Evolutionary conservation across 2,797 vertebrate species (phyloP).

Genomic region (Antennarius maculatus): DNA sequence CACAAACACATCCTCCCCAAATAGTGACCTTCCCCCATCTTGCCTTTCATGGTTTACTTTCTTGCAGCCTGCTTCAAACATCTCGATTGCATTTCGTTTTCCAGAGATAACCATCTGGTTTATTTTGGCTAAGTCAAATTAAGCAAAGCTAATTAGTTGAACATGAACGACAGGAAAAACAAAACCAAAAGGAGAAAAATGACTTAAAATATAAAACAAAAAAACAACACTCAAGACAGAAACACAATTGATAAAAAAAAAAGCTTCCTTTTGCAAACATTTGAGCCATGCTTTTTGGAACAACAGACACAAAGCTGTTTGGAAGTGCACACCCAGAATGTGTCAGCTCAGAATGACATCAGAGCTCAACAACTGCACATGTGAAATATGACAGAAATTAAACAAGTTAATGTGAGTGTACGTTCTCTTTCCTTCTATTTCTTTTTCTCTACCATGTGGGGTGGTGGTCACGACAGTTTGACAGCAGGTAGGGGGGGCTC

Average conservation of each 20-base stretch:
- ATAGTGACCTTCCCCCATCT: slow-evolving; percentile 59
- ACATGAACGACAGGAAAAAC: slow-evolving; percentile 56
- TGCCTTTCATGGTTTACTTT: slow-evolving; percentile 40
- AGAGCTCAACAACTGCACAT: slow-evolving; percentile 74
- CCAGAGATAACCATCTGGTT: slow-evolving; percentile 54
- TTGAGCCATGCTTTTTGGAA: slow-evolving; percentile 80
- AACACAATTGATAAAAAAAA: slow-evolving; percentile 65
- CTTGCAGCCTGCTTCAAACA: slow-evolving; percentile 53
- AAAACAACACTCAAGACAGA: slow-evolving; percentile 42
- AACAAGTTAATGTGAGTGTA: slow-evolving; percentile 79
- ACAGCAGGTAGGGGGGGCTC: slow-evolving; percentile 33
- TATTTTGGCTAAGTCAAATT: slow-evolving; percentile 46
- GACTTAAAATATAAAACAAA: slow-evolving; percentile 48
- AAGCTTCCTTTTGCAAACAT: slow-evolving; percentile 78
- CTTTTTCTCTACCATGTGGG: slow-evolving; percentile 69
- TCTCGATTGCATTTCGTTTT: slow-evolving; percentile 56
- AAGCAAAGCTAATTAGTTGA: slow-evolving; percentile 70
- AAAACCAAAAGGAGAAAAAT: slow-evolving; percentile 64
- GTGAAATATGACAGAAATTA: slow-evolving; percentile 80
- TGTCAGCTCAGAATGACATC: slow-evolving; percentile 81
- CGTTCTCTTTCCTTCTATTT: slow-evolving; percentile 81
- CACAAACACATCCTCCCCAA: slow-evolving; percentile 61
- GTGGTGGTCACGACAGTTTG: slow-evolving; percentile 47
- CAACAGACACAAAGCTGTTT: slow-evolving; percentile 73
- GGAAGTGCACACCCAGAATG: slow-evolving; percentile 86